These are phyloP conservation scores for Hydropsyche betteni DNA, from an alignment of 2,888 invertebrate genomes.

Conservation along the genomic window DNA sequence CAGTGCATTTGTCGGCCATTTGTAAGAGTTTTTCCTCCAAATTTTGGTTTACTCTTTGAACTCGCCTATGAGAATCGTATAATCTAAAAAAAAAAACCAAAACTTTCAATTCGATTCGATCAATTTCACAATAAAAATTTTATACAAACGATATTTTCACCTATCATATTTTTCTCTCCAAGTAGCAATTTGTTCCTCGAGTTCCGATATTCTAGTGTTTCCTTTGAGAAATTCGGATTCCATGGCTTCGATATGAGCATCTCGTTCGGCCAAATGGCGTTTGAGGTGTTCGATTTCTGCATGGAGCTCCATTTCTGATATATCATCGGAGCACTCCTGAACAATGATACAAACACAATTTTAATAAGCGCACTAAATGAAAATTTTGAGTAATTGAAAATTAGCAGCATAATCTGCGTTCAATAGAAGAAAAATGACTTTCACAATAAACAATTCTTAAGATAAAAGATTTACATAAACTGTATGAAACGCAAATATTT, in stretches of 20 bases:
- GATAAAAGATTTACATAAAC: too few relatives aligned
- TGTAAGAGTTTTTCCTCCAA: slow-evolving; percentile 93
- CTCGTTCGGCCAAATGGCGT: slow-evolving; percentile 81
- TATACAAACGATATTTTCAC: slow-evolving; percentile 56
- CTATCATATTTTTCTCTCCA: slow-evolving; percentile 95
- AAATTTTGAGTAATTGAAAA: too few relatives aligned
- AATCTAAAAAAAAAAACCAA: slow-evolving; percentile 65
- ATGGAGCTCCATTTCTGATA: slow-evolving; percentile 75
- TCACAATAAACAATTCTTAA: too few relatives aligned
- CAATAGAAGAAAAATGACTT: too few relatives aligned
- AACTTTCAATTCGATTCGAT: slow-evolving; percentile 26
- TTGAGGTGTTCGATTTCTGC: slow-evolving; percentile 88
- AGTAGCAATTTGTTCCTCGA: slow-evolving; percentile 83
- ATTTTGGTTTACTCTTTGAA: slow-evolving; percentile 94
- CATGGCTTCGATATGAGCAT: slow-evolving; percentile 84
- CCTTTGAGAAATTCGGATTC: slow-evolving; percentile 87
- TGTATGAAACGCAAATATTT: too few relatives aligned
- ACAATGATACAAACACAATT: too few relatives aligned
- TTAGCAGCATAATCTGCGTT: too few relatives aligned
- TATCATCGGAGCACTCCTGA: slow-evolving; percentile 63
- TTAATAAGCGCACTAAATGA: too few relatives aligned
- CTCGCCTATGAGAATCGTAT: slow-evolving; percentile 91
- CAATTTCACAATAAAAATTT: slow-evolving; percentile 3
- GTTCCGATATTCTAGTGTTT: slow-evolving; percentile 78
- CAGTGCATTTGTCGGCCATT: slow-evolving; percentile 91